Evolutionary conservation across 2,888 invertebrate species (phyloP).

Genomic region (Ormyrus thymus): DNA sequence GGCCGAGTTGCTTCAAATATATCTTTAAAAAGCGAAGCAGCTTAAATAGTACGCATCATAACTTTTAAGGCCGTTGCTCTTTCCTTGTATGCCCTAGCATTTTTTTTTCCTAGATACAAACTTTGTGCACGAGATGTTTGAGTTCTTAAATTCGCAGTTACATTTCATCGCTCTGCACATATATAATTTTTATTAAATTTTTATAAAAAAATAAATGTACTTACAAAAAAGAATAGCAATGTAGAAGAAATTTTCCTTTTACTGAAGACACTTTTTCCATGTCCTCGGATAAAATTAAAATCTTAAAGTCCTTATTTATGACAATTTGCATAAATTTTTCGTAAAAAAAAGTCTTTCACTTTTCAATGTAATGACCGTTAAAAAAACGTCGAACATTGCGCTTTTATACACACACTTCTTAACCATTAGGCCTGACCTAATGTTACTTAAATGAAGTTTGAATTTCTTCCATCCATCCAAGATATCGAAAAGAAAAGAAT

Average conservation of each 20-base stretch:
- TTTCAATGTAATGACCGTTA: constrained; percentile 20
- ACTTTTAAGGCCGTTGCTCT: constrained; percentile 49
- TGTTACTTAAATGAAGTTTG: constrained; percentile 2
- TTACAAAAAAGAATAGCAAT: constrained; percentile 24
- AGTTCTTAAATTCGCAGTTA: constrained; percentile 40
- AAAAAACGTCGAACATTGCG: constrained; percentile 12
- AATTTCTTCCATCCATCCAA: constrained; percentile 1
- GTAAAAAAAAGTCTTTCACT: constrained; percentile 41
- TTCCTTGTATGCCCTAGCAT: not conserved
- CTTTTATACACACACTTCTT: constrained; percentile 29
- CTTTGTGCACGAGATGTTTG: constrained; percentile 8
- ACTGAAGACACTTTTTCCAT: constrained; percentile 12
- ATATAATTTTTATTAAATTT: constrained; percentile 21
- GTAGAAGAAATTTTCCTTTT: constrained; percentile 18
- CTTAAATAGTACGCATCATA: constrained; percentile 41
- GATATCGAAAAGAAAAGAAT: constrained; percentile 8
- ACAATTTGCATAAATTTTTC: constrained; percentile 37
- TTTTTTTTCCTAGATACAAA: constrained; percentile 19
- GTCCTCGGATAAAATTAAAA: constrained; percentile 23
- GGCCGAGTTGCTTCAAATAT: constrained; percentile 45
- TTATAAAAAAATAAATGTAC: constrained; percentile 41
- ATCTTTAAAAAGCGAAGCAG: constrained; percentile 47
- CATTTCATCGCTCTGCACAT: constrained; percentile 37
- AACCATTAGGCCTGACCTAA: constrained; percentile 16
- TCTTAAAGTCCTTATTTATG: constrained; percentile 49